phyloP scores from a whole-genome alignment of 2,113 vertebrate genomes.

The Carassius auratus region DNA sequence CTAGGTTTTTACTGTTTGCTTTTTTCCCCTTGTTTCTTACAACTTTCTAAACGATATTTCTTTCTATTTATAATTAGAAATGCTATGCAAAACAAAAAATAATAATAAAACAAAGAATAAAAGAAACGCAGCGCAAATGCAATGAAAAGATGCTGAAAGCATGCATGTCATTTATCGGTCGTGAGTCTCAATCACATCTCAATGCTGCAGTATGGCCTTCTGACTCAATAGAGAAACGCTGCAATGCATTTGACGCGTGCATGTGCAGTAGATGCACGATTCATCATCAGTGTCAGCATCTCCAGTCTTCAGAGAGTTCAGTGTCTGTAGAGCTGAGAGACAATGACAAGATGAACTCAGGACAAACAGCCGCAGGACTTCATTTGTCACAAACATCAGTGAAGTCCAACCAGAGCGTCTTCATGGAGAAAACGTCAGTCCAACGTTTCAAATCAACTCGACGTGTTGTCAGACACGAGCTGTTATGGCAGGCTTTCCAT shows the following conservation, averaged over 20 bases:
- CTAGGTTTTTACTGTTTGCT: too few relatives aligned
- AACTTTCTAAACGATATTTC: too few relatives aligned
- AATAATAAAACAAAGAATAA: too few relatives aligned
- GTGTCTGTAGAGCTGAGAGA: background rate
- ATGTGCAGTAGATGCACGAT: background rate
- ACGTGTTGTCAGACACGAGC: background rate
- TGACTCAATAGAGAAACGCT: background rate
- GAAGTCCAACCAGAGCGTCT: background rate
- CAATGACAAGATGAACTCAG: constrained; percentile 4
- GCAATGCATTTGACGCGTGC: background rate
- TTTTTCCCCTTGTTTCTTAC: too few relatives aligned
- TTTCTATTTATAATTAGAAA: too few relatives aligned
- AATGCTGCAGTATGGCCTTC: background rate
- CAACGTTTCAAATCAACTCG: background rate
- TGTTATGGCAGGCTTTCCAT: constrained; percentile 18
- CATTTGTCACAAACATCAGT: background rate
- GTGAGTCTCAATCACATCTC: background rate
- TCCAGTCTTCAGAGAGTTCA: background rate
- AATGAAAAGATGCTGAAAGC: too few relatives aligned
- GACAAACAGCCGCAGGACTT: constrained; percentile 2
- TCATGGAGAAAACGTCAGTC: background rate
- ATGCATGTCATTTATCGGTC: background rate
- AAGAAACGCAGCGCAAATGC: too few relatives aligned
- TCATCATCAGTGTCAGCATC: background rate
- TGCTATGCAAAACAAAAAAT: too few relatives aligned